Percentiles rank a stretch among this genome's conserved stretches.
These are phyloP conservation scores for Todiramphus saurophagus DNA, from an alignment of 2,113 vertebrate species.

Conservation along the genomic window DNA sequence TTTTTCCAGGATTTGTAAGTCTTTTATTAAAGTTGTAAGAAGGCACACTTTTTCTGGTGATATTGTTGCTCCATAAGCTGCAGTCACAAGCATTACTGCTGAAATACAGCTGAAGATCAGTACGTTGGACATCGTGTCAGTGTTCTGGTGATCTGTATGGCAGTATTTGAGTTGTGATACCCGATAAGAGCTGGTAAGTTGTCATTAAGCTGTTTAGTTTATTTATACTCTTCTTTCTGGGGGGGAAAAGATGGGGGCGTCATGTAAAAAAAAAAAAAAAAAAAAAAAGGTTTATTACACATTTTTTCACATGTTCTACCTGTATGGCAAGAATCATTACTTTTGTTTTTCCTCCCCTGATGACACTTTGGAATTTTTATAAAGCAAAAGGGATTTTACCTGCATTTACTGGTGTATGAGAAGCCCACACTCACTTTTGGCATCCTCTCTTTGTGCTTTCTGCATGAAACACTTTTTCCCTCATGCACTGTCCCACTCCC, in stretches of 20 bases:
- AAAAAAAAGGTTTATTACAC: conserved; percentile 76
- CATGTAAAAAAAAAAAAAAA: conserved; percentile 12
- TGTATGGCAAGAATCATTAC: conserved; percentile 77
- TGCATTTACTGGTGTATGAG: conserved; percentile 76
- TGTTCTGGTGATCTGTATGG: conserved; percentile 28
- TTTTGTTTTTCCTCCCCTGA: conserved; percentile 86
- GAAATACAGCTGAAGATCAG: conserved; percentile 55
- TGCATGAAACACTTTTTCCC: conserved; percentile 80
- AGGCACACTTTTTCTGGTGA: rapidly evolving
- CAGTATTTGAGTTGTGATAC: conserved; percentile 6
- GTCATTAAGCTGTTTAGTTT: conserved; percentile 45
- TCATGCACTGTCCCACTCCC: conserved; percentile 12
- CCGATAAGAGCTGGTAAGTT: conserved; percentile 34
- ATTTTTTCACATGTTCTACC: conserved; percentile 75
- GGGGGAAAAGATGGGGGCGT: conserved; percentile 81
- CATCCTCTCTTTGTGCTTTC: conserved; percentile 55
- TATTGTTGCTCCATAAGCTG: conserved; percentile 33
- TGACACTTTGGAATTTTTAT: conserved; percentile 95
- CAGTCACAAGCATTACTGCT: conserved; percentile 32
- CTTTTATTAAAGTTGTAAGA: neutral
- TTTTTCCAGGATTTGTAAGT: neutral
- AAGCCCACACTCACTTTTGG: conserved; percentile 73
- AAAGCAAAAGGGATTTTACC: conserved; percentile 79
- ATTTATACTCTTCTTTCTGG: conserved; percentile 81
- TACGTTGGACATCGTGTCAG: conserved; percentile 65